Evolutionary conservation across 2,113 vertebrate genomes (phyloP), one percentile per base, ranked within the genome.

Genomic region (Hippolais icterina): DNA sequence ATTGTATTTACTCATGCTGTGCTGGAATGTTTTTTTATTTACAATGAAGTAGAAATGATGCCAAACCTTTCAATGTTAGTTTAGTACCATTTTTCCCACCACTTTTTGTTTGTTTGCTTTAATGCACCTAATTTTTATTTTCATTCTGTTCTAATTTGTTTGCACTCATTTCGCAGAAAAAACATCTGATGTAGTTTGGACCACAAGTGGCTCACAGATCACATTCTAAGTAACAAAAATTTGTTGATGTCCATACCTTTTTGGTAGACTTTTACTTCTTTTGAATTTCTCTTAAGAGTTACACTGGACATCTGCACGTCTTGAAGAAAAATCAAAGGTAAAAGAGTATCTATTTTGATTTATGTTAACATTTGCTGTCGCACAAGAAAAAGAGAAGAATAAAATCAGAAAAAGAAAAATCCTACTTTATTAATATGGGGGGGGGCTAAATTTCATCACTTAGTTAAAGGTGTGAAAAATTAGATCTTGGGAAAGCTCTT

Each of bases 21-120:
- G 56, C 60, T 81, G 83, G 86, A 89, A 89, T 87, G 64, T 63
- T 96, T 75, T 87, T 86, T 53, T 92, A 69, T 92, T 92, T 97
- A 87, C 72, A 89, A 16, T 83, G 42, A 92, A 81, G 59, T 47
- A 77, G 75, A 94, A 93, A 81, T 63, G 2, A 56, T 70, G 35
- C 21, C 84, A 94, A 87, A 37, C 22, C 28, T 81, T 75, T 89
- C 83, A 52, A 8, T 47, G 66, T 74, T 90, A 47, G 42, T 77
- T 94, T 92, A 86, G 87, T 90, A 70, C 80, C 52, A 54, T 83
- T 70, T 90, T 94, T 95, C 93, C 86, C 68, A 89, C 33, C 33
- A 37, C 52, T 78, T 93, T 83, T 70, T 94, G 47, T 92, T 92
- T 88, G 71, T 39, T 95, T 93, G 35, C 47, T 70, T 95, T 94